Evolutionary conservation across 92 coral and sea anemone genomes (phyloP).

Genomic region (Heteractis magnifica): DNA sequence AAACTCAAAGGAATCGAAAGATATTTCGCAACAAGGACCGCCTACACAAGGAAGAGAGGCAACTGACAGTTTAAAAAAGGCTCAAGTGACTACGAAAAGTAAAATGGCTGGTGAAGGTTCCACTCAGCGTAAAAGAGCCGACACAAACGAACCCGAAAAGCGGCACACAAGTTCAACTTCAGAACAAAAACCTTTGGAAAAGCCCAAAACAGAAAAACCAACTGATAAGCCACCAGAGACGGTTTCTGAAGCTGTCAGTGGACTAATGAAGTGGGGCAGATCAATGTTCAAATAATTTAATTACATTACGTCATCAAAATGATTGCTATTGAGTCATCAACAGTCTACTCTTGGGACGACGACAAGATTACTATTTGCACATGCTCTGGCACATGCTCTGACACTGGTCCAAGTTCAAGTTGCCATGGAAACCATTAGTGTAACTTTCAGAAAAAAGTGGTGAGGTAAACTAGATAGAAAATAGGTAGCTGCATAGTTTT

Average conservation of each 20-base stretch:
- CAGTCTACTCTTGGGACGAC: not conserved
- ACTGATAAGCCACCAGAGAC: slow-evolving; percentile 24
- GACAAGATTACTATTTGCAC: not conserved
- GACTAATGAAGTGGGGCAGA: slow-evolving; percentile 36
- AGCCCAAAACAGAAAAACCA: slow-evolving; percentile 12
- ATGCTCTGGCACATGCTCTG: too few species aligned
- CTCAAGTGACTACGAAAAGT: not conserved
- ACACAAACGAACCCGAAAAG: not conserved
- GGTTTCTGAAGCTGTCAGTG: slow-evolving; percentile 30
- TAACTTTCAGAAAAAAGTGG: not conserved
- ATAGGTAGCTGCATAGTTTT: not conserved
- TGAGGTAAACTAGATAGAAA: not conserved
- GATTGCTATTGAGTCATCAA: too few species aligned
- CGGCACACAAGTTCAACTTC: not conserved
- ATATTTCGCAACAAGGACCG: not conserved
- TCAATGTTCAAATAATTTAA: slow-evolving; percentile 13
- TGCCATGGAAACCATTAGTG: not conserved
- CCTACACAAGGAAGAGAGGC: not conserved
- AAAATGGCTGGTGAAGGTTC: not conserved
- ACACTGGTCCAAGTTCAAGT: not conserved
- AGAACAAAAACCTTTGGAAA: not conserved
- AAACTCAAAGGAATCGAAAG: not conserved
- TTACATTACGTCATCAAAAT: not conserved
- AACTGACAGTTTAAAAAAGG: not conserved
- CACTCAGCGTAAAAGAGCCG: not conserved